Evolutionary conservation across 37 sponge, comb jelly and placozoan species (phyloP).

Genomic region (Diacarnus erythraeanus): DNA sequence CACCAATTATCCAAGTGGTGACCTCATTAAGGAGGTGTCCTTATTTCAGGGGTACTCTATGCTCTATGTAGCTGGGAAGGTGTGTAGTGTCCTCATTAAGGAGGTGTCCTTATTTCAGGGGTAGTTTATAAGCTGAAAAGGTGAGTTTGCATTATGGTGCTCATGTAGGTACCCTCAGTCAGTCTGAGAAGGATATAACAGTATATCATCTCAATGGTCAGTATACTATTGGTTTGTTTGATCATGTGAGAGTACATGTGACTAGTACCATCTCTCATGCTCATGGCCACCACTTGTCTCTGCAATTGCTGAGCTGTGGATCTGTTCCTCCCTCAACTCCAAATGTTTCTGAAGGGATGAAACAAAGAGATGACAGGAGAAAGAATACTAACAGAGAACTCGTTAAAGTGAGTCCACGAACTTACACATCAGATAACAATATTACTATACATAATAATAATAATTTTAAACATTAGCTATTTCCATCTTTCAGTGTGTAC

Average conservation of each 20-base stretch:
- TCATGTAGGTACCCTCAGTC: slow-evolving; percentile 14
- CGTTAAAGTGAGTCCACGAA: not conserved
- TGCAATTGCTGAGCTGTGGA: slow-evolving; percentile 25
- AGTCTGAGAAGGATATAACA: slow-evolving; percentile 8
- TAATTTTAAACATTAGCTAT: no score
- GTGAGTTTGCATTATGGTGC: not conserved
- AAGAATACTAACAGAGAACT: not conserved
- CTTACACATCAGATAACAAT: not conserved
- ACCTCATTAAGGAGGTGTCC: no score
- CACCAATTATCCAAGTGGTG: no score
- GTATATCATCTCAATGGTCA: slow-evolving; percentile 23
- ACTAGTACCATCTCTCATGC: slow-evolving; percentile 43
- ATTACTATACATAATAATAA: no score
- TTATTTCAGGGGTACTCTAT: no score
- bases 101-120: no score
- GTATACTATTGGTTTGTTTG: slow-evolving; percentile 46
- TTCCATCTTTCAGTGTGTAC: no score
- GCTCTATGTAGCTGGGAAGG: no score
- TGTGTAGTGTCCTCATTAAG: no score
- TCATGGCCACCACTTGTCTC: slow-evolving; percentile 37
- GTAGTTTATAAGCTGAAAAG: no score
- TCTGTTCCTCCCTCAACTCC: not conserved
- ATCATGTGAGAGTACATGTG: slow-evolving; percentile 50
- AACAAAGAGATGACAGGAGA: not conserved
- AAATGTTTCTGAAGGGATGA: not conserved